Conservation (phyloP, 2,113 vertebrate species). For the Herpailurus yagouaroundi region DNA sequence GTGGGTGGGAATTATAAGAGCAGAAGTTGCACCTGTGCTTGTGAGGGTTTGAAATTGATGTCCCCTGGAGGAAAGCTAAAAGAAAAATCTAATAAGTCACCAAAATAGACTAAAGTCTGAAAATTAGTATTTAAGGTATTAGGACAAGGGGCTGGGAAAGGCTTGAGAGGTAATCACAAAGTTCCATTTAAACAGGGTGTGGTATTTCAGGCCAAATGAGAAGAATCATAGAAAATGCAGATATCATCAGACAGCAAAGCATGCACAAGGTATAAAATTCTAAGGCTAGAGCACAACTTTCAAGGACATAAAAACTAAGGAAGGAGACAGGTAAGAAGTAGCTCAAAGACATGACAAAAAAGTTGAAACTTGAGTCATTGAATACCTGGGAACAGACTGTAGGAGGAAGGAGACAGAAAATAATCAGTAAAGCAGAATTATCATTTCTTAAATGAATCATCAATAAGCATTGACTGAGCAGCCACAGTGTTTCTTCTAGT, state of each 20-base stretch:
- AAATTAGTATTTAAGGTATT: conserved; percentile 77
- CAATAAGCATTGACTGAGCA: neutral
- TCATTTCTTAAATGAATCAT: neutral
- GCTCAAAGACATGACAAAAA: neutral
- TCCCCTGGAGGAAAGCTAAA: conserved; percentile 78
- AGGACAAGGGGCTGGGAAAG: conserved; percentile 57
- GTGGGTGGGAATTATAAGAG: conserved; percentile 72
- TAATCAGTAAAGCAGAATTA: conserved; percentile 26
- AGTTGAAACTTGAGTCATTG: neutral
- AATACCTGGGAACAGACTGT: neutral
- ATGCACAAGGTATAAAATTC: neutral
- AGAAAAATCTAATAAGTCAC: conserved; percentile 71
- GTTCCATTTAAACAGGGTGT: conserved; percentile 38
- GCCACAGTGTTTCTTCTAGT: neutral
- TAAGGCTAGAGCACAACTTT: neutral
- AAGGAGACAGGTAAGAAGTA: neutral
- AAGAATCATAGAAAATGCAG: neutral
- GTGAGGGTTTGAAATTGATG: conserved; percentile 72
- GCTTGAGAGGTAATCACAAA: conserved; percentile 56
- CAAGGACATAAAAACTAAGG: neutral
- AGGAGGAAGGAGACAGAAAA: neutral
- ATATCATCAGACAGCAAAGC: neutral
- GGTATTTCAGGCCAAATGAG: neutral
- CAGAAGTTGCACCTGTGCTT: conserved; percentile 73
- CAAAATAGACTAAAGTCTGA: conserved; percentile 74